These are phyloP conservation scores for Prosopocoilus inquinatus DNA, from an alignment of 2,888 invertebrate genomes.

Conservation along the genomic window DNA sequence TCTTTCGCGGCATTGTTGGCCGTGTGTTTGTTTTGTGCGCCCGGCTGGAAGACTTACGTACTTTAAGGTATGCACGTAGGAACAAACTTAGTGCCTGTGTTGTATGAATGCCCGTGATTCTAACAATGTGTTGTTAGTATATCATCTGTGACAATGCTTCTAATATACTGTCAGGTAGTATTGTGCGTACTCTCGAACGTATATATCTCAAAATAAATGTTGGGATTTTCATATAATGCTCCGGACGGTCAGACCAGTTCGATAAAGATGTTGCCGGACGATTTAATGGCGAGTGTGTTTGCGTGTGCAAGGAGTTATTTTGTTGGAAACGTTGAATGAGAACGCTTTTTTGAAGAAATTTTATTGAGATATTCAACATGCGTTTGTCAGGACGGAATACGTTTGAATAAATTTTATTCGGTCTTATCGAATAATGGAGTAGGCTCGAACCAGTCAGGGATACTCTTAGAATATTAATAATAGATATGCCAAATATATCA, in stretches of 20 bases:
- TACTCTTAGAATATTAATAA: too few relatives aligned
- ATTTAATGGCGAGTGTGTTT: neutral
- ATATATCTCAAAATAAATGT: neutral
- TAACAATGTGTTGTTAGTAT: slow-evolving; percentile 24
- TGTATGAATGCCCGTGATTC: slow-evolving; percentile 5
- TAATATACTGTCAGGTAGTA: slow-evolving; percentile 9
- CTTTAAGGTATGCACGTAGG: neutral
- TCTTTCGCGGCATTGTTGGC: too few relatives aligned
- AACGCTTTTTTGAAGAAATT: too few relatives aligned
- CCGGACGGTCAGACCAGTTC: neutral
- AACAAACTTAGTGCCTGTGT: neutral
- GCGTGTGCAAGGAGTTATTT: neutral
- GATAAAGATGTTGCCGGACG: slow-evolving; percentile 1
- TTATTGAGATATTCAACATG: too few relatives aligned
- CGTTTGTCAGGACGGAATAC: too few relatives aligned
- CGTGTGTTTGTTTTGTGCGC: too few relatives aligned
- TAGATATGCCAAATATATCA: too few relatives aligned
- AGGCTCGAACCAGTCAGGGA: too few relatives aligned
- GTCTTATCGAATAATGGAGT: too few relatives aligned
- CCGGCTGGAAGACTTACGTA: too few relatives aligned
- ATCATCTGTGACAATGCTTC: slow-evolving; percentile 23
- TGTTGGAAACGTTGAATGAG: too few relatives aligned
- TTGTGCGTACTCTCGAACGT: neutral
- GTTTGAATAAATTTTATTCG: too few relatives aligned
- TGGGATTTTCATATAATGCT: slow-evolving; percentile 1